Base-by-base conservation (phyloP, 2,113 vertebrate genomes). In the Embiotoca jacksoni region DNA sequence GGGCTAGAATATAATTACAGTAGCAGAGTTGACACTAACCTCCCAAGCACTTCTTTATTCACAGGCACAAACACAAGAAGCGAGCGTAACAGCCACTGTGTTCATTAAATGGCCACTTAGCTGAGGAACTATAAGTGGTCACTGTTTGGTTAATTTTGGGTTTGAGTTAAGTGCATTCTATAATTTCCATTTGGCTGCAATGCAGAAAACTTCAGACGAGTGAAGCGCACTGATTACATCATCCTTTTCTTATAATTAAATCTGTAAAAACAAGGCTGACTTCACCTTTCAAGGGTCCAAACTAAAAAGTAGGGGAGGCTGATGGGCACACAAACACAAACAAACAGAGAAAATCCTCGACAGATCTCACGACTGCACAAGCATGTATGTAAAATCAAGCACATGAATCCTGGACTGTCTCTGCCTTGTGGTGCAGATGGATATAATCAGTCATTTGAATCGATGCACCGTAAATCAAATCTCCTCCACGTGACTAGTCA, bases 1-100 rank as follows among this genome's bases (percentile, higher is more conserved):
- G 1, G 58, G 81, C 78, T 59, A 70, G 23, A 53, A 82, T 68
- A 77, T 85, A 87, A 89, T 85, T 83, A 75, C 62, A 56, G 61
- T 10, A 8, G 66, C 69, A 58, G 69, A 57, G 59, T 71, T 74
- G 44, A 75, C 53, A 55, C 64, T 16, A 54, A 70, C 74, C 61
- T 59, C 54, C 16, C 30, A 2, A 73, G 36, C 56, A 5, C 57
- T 23, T 66, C 52, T 82, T 81, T 70, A 36, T 32, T 50, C 61
- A 59, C 44, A n/a, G 44, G 55, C 66, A 54, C 4, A 54, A 58
- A 23, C 4, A 11, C 50, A 60, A 33, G 62, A 62, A 61, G 35
- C 50, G 56, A 64, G 46, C 70, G 62, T 56, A 87, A 46, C 47
- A 49, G 13, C 11, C 41, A 62, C 57, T 66, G 70, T 75, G 73